Evolutionary conservation across 2,888 invertebrate genomes (phyloP).

Genomic region (Spodoptera littoralis): DNA sequence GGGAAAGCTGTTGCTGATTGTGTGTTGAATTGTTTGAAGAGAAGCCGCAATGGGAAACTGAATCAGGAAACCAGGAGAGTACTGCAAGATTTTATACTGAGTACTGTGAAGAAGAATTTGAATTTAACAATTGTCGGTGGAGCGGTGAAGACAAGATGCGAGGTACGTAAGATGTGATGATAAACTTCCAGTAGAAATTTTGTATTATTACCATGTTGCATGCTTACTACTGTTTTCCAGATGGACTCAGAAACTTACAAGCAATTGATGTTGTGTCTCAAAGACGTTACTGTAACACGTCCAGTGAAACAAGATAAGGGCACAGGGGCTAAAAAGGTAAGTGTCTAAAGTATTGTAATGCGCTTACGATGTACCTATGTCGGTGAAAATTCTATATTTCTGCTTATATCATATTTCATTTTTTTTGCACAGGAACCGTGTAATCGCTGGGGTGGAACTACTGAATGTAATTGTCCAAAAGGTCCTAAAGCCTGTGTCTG

Average conservation of each 20-base stretch:
- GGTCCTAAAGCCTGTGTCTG: slow-evolving; percentile 77
- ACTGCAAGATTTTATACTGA: slow-evolving; percentile 77
- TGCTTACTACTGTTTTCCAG: slow-evolving; percentile 57
- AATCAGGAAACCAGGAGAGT: slow-evolving; percentile 70
- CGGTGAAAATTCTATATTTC: too few relatives aligned
- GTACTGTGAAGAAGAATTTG: slow-evolving; percentile 77
- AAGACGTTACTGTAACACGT: slow-evolving; percentile 64
- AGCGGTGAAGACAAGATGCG: slow-evolving; percentile 84
- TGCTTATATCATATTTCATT: not conserved
- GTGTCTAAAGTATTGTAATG: too few relatives aligned
- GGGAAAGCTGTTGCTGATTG: slow-evolving; percentile 77
- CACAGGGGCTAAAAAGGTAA: slow-evolving; percentile 74
- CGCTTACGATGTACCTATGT: too few relatives aligned
- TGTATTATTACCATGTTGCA: not conserved
- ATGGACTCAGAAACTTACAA: slow-evolving; percentile 79
- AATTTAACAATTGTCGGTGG: slow-evolving; percentile 82
- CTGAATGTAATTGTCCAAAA: slow-evolving; percentile 80
- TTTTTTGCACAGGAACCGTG: slow-evolving; percentile 70
- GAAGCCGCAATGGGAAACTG: slow-evolving; percentile 80
- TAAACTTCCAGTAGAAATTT: not conserved
- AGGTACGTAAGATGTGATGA: slow-evolving; percentile 62
- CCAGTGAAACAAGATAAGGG: slow-evolving; percentile 71
- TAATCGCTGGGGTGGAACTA: slow-evolving; percentile 71
- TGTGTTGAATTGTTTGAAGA: slow-evolving; percentile 71
- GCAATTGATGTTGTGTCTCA: slow-evolving; percentile 79